These are phyloP conservation scores for Agrilus planipennis DNA, from an alignment of 1,140 invertebrate species.

Conservation along the genomic window DNA sequence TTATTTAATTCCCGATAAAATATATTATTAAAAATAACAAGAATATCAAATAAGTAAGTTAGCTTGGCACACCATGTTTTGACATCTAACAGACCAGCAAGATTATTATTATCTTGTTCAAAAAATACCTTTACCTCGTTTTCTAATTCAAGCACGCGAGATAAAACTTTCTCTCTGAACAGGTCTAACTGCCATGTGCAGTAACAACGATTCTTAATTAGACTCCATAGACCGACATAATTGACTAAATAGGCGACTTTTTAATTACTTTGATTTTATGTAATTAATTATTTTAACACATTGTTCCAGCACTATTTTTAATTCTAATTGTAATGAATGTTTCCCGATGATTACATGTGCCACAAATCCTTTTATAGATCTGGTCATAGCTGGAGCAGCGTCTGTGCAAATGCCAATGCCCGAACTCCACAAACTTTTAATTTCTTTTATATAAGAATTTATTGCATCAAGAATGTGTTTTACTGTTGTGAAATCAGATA, in stretches of 20 bases:
- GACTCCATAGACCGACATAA: constrained; percentile 17
- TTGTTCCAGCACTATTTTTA: constrained; percentile 12
- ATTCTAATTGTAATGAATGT: constrained; percentile 12
- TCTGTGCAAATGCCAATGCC: constrained; percentile 33
- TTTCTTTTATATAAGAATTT: constrained; percentile 22
- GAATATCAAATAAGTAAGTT: constrained; percentile 17
- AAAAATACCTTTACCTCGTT: constrained; percentile 15
- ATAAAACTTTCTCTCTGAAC: constrained; percentile 12
- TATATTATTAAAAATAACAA: constrained; percentile 14
- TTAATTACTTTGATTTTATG: constrained; percentile 14
- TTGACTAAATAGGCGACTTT: constrained; percentile 12
- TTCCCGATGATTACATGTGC: constrained; percentile 22
- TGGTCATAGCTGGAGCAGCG: constrained; percentile 31
- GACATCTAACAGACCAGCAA: constrained; percentile 8
- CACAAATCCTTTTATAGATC: constrained; percentile 26
- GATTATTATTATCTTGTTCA: constrained; percentile 14
- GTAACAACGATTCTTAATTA: constrained; percentile 15
- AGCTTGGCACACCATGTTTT: constrained; percentile 16
- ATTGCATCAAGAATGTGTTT: constrained; percentile 23
- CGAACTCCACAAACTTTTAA: constrained; percentile 21
- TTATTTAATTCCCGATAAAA: no score
- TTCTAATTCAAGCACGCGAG: constrained; percentile 12
- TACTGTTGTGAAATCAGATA: constrained; percentile 13
- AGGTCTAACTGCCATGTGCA: constrained; percentile 12
- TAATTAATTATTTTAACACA: constrained; percentile 16